Evolutionary conservation across 2,113 vertebrate genomes (phyloP).

Genomic region (Mobula birostris): DNA sequence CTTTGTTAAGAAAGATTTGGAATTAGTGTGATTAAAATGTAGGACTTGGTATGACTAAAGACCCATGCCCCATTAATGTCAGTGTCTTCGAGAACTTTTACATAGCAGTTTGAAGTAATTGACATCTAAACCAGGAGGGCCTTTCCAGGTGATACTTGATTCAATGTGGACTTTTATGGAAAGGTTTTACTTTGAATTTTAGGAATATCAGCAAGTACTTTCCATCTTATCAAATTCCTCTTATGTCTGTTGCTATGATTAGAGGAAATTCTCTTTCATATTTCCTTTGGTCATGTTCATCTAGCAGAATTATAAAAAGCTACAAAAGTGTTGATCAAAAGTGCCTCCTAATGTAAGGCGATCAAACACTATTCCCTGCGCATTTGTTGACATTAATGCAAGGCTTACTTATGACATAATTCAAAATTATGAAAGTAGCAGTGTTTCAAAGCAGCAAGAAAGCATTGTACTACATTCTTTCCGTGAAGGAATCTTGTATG

Average conservation of each 20-base stretch:
- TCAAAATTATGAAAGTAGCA: neutral
- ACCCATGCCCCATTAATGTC: neutral
- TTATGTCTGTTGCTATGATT: neutral
- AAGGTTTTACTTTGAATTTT: neutral
- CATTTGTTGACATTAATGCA: neutral
- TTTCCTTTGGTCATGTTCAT: neutral
- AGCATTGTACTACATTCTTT: neutral
- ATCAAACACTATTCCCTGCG: neutral
- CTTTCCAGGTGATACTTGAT: neutral
- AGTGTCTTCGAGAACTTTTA: neutral
- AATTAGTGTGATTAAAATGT: neutral
- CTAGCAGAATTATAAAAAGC: neutral
- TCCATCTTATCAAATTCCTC: neutral
- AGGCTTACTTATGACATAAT: neutral
- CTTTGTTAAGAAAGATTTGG: neutral
- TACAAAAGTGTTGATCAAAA: neutral
- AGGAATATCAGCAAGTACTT: neutral
- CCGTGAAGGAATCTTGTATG: neutral
- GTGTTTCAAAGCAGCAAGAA: neutral
- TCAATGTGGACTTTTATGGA: neutral
- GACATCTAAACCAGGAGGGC: neutral
- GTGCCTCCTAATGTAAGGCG: neutral
- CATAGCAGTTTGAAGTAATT: neutral
- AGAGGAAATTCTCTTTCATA: neutral
- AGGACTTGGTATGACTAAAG: neutral